phyloP scores from a whole-genome alignment of 2,888 invertebrate species.

The Byasa hedistus region DNA sequence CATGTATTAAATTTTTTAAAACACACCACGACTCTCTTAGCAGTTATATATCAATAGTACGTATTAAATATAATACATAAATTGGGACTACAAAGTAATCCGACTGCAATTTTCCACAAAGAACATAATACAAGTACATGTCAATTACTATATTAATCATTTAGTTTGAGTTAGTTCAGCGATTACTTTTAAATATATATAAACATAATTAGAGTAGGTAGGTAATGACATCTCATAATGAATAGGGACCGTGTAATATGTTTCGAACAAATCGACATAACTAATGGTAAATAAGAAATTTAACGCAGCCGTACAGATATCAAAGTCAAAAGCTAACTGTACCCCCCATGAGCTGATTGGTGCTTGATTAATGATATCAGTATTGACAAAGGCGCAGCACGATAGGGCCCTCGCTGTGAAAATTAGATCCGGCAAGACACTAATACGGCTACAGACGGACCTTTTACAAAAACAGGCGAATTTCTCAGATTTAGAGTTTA shows the following conservation, averaged over 20 bases:
- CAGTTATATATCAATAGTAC: too few species aligned
- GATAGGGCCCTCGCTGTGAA: constrained; percentile 61
- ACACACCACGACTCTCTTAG: too few species aligned
- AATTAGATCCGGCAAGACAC: constrained; percentile 56
- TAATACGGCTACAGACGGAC: constrained; percentile 41
- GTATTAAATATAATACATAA: too few species aligned
- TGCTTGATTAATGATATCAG: constrained; percentile 67
- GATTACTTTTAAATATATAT: too few species aligned
- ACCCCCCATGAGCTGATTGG: constrained; percentile 54
- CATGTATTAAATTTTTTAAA: too few species aligned
- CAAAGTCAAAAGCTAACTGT: constrained; percentile 54
- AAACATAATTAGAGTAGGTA: too few species aligned
- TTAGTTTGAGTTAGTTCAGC: too few species aligned
- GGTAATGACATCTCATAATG: too few species aligned
- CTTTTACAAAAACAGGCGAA: neutral
- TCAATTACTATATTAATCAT: too few species aligned
- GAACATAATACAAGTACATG: too few species aligned
- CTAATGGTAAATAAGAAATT: constrained; percentile 23
- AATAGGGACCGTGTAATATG: neutral
- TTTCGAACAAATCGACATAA: constrained; percentile 14
- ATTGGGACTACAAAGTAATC: too few species aligned
- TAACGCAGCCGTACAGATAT: constrained; percentile 39
- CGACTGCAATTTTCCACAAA: too few species aligned
- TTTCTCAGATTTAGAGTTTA: constrained; percentile 8
- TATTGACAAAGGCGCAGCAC: constrained; percentile 68